These are phyloP conservation scores for Nannoperca obscura DNA, from an alignment of 2,797 vertebrate genomes.

Conservation along the genomic window DNA sequence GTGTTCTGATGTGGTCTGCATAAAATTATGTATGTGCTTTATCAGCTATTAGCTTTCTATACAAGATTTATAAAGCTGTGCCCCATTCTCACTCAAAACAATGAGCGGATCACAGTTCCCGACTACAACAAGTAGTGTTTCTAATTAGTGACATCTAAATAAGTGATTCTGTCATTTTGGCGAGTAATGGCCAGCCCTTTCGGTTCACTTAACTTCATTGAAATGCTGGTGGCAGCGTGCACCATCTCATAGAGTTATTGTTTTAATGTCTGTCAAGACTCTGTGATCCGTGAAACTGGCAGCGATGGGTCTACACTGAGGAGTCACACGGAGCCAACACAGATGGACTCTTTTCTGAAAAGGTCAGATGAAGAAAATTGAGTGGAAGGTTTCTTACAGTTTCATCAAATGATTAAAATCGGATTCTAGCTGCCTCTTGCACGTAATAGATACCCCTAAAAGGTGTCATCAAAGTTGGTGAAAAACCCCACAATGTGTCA, in stretches of 20 bases:
- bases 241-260: constrained; percentile 53
- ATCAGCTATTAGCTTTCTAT: constrained; percentile 34
- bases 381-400: constrained; percentile 67
- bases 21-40: constrained; percentile 31
- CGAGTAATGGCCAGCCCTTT: constrained; percentile 36
- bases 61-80: constrained; percentile 32
- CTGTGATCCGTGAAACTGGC: constrained; percentile 78
- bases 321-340: constrained; percentile 59
- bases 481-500: constrained; percentile 39
- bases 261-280: constrained; percentile 54
- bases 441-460: constrained; percentile 49
- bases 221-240: constrained; percentile 41
- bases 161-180: constrained; percentile 38
- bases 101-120: constrained; percentile 23
- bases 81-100: constrained; percentile 42
- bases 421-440: constrained; percentile 39
- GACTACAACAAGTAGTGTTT: constrained; percentile 33
- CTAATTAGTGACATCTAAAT: constrained; percentile 63
- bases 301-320: constrained; percentile 55
- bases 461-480: constrained; percentile 47
- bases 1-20: constrained; percentile 49
- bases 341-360: constrained; percentile 63
- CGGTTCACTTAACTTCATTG: constrained; percentile 51
- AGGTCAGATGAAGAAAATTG: constrained; percentile 74
- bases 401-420: constrained; percentile 73